phyloP scores from a whole-genome alignment of 64 coral and sea anemone genomes.

The Hydrozoanthus tunicans region DNA sequence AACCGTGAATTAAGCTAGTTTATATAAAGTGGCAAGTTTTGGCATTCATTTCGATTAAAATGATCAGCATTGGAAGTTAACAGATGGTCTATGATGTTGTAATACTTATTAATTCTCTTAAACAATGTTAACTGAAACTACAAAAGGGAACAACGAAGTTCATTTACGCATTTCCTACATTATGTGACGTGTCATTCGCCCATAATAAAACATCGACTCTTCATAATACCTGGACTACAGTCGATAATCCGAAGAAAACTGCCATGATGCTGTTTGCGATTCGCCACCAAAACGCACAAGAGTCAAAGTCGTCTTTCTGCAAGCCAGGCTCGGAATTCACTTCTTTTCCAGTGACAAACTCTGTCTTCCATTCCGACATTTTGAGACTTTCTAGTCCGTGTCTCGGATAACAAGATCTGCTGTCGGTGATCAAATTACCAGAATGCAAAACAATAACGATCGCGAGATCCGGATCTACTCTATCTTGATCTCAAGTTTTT shows the following conservation, averaged over 20 bases:
- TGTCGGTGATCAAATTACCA: not conserved
- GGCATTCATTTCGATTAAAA: no score
- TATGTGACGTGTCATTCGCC: not conserved
- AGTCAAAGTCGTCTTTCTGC: not conserved
- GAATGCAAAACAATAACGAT: not conserved
- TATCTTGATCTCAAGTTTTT: no score
- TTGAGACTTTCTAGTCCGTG: not conserved
- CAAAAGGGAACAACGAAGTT: no score
- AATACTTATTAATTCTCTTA: no score
- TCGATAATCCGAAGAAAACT: constrained; percentile 25
- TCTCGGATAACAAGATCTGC: not conserved
- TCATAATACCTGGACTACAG: constrained; percentile 13
- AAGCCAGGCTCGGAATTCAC: not conserved
- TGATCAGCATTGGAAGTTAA: no score
- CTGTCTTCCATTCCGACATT: constrained; percentile 42
- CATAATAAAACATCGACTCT: not conserved
- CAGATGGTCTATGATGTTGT: no score
- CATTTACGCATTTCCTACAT: no score
- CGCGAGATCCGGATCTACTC: no score
- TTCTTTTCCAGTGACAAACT: not conserved
- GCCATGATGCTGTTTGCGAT: not conserved
- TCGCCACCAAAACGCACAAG: constrained; percentile 14
- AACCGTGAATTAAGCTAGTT: no score
- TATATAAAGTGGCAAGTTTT: no score
- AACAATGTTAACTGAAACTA: no score